Percentiles rank a stretch among this genome's conserved stretches.
Conservation (phyloP, 1,140 invertebrate species). For the Pseudomyrmex dendroicus region DNA sequence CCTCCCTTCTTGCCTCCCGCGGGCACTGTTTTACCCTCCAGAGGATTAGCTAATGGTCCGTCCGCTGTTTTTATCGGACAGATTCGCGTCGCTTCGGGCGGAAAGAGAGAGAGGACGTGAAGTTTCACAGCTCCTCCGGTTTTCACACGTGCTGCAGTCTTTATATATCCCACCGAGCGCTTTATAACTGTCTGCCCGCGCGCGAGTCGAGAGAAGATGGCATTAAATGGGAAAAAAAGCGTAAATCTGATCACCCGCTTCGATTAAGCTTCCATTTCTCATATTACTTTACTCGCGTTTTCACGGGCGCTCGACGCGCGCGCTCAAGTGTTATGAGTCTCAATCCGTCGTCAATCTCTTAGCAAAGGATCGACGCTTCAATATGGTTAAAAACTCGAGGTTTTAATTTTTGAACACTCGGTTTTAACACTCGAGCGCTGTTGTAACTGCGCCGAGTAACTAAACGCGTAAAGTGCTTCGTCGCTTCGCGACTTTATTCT, state of each 20-base stretch:
- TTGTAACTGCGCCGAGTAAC: too few relatives aligned
- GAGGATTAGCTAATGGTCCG: slow-evolving; percentile 84
- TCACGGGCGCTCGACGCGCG: not conserved
- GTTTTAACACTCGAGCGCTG: not conserved
- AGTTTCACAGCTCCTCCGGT: slow-evolving; percentile 37
- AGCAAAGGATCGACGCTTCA: not conserved
- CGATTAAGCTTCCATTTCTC: slow-evolving; percentile 22
- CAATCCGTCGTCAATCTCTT: not conserved
- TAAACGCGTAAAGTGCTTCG: too few relatives aligned
- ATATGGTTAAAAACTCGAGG: not conserved
- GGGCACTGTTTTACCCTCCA: slow-evolving; percentile 77
- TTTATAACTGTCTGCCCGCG: slow-evolving; percentile 45
- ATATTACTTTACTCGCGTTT: not conserved
- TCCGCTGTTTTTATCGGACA: slow-evolving; percentile 82
- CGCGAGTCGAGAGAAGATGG: slow-evolving; percentile 17
- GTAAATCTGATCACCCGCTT: slow-evolving; percentile 33
- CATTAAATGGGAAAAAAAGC: slow-evolving; percentile 18
- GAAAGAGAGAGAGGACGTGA: slow-evolving; percentile 50
- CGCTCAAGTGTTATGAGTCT: not conserved
- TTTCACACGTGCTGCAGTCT: slow-evolving; percentile 54
- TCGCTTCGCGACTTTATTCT: too few relatives aligned
- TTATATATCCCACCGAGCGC: slow-evolving; percentile 54
- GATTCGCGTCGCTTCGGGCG: slow-evolving; percentile 79
- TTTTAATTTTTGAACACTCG: not conserved
- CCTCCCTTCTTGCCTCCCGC: slow-evolving; percentile 62